phyloP scores from a whole-genome alignment of 2,888 invertebrate species.

The Heliconius ismenius region DNA sequence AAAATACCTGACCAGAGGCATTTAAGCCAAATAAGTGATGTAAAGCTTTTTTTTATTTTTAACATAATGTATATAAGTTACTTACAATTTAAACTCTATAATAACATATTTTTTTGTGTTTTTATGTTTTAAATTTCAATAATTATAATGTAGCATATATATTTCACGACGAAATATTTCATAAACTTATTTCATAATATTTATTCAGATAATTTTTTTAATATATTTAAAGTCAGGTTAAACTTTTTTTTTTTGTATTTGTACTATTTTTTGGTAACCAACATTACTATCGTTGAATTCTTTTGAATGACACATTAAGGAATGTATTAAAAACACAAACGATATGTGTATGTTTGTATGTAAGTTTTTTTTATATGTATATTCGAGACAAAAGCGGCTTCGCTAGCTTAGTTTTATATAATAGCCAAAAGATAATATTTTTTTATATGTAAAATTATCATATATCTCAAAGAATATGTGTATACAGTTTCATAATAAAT shows the following conservation, averaged over 20 bases:
- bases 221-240: not conserved
- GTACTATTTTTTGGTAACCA: not conserved
- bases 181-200: not conserved
- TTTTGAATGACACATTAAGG: conserved; percentile 17
- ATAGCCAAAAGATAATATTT: too few relatives aligned
- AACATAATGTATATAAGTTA: conserved; percentile 1
- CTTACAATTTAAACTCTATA: not conserved
- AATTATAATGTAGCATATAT: not conserved
- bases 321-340: not conserved
- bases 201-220: not conserved
- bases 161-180: not conserved
- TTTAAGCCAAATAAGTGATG: conserved; percentile 32
- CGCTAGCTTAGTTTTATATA: too few relatives aligned
- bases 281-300: conserved; percentile 29
- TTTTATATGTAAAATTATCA: too few relatives aligned
- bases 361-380: too few relatives aligned
- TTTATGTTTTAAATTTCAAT: conserved; percentile 5
- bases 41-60: conserved; percentile 6
- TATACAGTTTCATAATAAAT: too few relatives aligned
- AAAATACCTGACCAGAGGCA: conserved; percentile 28
- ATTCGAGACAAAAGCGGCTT: too few relatives aligned
- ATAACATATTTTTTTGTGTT: not conserved
- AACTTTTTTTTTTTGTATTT: not conserved
- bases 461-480: too few relatives aligned
- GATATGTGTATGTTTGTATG: not conserved